phyloP scores from a whole-genome alignment of 1,140 invertebrate species.

The Reticulitermes speratus region DNA sequence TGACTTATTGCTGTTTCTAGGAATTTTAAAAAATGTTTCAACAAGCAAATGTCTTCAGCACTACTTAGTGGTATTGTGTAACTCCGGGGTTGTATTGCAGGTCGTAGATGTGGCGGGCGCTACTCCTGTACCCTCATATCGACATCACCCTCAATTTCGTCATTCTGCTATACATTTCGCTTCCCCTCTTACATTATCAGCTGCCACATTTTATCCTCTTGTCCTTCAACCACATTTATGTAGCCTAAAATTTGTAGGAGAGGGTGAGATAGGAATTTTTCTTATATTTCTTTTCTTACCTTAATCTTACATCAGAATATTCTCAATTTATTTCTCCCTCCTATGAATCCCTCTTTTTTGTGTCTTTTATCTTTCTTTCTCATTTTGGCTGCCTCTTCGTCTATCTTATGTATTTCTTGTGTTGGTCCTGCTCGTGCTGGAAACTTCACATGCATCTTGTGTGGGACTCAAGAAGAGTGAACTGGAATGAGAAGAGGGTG shows the following conservation, averaged over 20 bases:
- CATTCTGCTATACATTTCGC: not conserved
- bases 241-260: not conserved
- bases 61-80: too few relatives aligned
- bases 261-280: not conserved
- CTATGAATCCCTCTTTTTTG: not conserved
- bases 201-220: not conserved
- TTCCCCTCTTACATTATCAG: not conserved
- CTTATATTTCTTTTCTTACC: slow-evolving; percentile 14
- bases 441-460: not conserved
- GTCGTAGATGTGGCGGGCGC: too few relatives aligned
- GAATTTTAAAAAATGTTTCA: too few relatives aligned
- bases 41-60: too few relatives aligned
- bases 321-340: not conserved
- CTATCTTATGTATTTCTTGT: slow-evolving; percentile 17
- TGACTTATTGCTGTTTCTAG: too few relatives aligned
- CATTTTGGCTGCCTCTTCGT: slow-evolving; percentile 15
- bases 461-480: not conserved
- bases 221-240: slow-evolving; percentile 1
- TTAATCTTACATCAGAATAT: slow-evolving; percentile 10
- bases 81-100: too few relatives aligned
- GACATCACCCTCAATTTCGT: not conserved
- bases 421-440: not conserved
- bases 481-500: not conserved
- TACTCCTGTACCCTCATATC: not conserved
- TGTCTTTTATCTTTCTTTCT: not conserved